Evolutionary conservation across 2,797 vertebrate species (phyloP).

Genomic region (Macropodus opercularis): DNA sequence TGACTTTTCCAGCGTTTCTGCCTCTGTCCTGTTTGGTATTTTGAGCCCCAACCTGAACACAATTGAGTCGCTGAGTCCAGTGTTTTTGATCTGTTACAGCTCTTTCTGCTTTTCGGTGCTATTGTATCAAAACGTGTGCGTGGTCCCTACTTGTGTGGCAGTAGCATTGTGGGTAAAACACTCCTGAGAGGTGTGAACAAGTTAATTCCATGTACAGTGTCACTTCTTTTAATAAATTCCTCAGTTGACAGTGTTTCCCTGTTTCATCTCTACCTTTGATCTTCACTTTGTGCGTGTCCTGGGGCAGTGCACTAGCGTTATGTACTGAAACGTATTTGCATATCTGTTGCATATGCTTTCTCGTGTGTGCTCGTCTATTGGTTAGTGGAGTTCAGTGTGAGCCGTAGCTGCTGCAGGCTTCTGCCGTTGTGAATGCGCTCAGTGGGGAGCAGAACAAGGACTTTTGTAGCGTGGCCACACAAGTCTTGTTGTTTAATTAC

Average conservation of each 20-base stretch:
- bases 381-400: conserved; percentile 24
- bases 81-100: too few species aligned
- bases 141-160: too few species aligned
- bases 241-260: conserved; percentile 5
- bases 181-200: too few species aligned
- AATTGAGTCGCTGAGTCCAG: too few species aligned
- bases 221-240: conserved; percentile 10
- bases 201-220: conserved; percentile 1
- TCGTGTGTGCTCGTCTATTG: conserved; percentile 29
- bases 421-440: conserved; percentile 42
- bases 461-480: conserved; percentile 42
- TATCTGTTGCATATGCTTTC: conserved; percentile 45
- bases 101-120: too few species aligned
- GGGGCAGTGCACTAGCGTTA: not conserved
- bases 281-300: conserved; percentile 24
- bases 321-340: conserved; percentile 30
- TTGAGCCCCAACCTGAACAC: too few species aligned
- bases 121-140: too few species aligned
- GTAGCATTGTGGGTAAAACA: too few species aligned
- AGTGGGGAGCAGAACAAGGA: conserved; percentile 25
- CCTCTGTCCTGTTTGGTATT: too few species aligned
- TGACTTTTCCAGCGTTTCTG: not conserved
- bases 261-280: conserved; percentile 48
- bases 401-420: conserved; percentile 34
- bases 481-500: conserved; percentile 64